A percentile compares a stretch with the other conserved stretches of the same genome.
phyloP scores from a whole-genome alignment of 2,888 invertebrate genomes.

The Biston betularia region DNA sequence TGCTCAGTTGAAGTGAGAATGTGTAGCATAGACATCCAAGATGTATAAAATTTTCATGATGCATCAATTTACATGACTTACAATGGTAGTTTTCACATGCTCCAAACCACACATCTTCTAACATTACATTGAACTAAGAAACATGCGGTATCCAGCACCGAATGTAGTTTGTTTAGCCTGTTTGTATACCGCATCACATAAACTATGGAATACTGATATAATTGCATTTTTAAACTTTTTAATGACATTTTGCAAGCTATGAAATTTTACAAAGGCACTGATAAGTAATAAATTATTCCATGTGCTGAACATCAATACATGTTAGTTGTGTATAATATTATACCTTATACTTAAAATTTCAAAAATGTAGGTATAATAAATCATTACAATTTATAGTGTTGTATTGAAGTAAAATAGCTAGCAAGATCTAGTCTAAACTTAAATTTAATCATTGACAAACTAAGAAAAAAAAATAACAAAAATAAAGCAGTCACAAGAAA shows the following conservation, averaged over 20 bases:
- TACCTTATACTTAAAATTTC: not conserved
- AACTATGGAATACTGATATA: not conserved
- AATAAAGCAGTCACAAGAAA: conserved; percentile 17
- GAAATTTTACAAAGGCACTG: conserved; percentile 20
- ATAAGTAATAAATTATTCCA: conserved; percentile 13
- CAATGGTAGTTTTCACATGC: no score
- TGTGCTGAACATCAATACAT: conserved; percentile 14
- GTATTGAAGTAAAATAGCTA: conserved; percentile 15
- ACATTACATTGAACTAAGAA: no score
- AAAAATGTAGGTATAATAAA: not conserved
- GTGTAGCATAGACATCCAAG: no score
- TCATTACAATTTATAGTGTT: conserved; percentile 7
- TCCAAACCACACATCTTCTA: no score
- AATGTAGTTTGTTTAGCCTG: no score
- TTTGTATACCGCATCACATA: not conserved
- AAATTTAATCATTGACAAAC: conserved; percentile 13
- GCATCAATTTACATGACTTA: no score
- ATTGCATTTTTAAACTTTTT: not conserved
- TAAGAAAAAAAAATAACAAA: conserved; percentile 12
- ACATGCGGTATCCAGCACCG: no score
- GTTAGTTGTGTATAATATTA: no score
- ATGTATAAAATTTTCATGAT: no score
- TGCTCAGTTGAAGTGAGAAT: no score
- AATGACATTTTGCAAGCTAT: not conserved
- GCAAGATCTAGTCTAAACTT: conserved; percentile 13